Evolutionary conservation across 2,113 vertebrate species (phyloP).

Genomic region (Struthidea cinerea): DNA sequence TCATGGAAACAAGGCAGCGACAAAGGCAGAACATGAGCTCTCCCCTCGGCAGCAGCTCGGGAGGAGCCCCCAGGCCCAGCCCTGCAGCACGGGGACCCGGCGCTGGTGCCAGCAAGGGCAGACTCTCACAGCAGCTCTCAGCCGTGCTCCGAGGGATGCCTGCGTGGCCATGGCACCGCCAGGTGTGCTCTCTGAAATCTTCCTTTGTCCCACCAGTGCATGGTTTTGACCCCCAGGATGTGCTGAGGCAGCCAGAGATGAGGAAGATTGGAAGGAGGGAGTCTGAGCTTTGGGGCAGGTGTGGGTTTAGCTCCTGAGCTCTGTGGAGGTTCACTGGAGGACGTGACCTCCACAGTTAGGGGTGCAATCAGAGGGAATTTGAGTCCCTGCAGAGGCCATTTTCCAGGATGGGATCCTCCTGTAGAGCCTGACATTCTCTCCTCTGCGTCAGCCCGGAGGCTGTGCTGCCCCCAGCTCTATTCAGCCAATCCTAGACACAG

Average conservation of each 20-base stretch:
- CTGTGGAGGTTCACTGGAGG: background rate
- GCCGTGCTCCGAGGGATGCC: background rate
- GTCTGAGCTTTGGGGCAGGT: background rate
- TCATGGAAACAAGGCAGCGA: slow-evolving; percentile 49
- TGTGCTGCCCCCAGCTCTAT: background rate
- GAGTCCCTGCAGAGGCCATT: background rate
- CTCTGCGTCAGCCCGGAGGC: background rate
- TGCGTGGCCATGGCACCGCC: background rate
- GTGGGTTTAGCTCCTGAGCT: background rate
- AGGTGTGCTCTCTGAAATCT: background rate
- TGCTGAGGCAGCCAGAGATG: background rate
- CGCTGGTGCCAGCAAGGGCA: background rate
- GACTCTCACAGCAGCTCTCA: background rate
- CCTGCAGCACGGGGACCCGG: background rate
- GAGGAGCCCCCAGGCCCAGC: background rate
- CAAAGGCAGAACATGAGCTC: slow-evolving; percentile 44
- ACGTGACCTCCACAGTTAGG: background rate
- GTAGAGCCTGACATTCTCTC: background rate
- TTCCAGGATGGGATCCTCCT: background rate
- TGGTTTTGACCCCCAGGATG: background rate
- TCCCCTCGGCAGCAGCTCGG: background rate
- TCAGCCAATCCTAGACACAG: background rate
- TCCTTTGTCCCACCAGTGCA: background rate
- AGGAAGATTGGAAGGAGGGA: too few relatives aligned
- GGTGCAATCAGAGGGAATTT: background rate